Percentiles rank a stretch among this genome's conserved stretches.
phyloP scores from a whole-genome alignment of 2,888 invertebrate genomes.

The Limnephilus marmoratus region DNA sequence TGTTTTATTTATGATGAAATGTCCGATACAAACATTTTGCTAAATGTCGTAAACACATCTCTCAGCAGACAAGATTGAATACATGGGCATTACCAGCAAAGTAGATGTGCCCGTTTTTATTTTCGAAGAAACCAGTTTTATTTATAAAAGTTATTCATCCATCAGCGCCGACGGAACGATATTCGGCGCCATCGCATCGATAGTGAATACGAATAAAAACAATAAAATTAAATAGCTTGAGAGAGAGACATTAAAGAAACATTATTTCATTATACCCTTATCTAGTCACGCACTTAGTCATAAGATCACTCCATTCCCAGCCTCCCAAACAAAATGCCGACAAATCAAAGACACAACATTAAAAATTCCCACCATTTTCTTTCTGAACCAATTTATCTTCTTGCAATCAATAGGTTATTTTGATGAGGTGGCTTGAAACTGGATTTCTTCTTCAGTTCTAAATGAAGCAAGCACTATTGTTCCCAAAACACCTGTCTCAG shows the following conservation, averaged over 20 bases:
- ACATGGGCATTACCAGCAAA: neutral
- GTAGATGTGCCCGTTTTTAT: neutral
- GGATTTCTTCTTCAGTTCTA: neutral
- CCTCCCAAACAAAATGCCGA: constrained; percentile 3
- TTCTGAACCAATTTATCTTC: neutral
- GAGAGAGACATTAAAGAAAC: constrained; percentile 59
- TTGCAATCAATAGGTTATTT: neutral
- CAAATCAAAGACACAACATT: neutral
- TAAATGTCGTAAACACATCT: neutral
- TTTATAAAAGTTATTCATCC: constrained; percentile 16
- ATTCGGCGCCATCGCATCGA: constrained; percentile 53
- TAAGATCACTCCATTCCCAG: constrained; percentile 39
- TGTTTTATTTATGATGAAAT: no score
- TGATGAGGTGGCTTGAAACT: neutral
- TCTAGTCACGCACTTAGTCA: constrained; percentile 62
- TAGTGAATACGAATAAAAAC: constrained; percentile 39
- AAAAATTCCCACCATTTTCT: neutral
- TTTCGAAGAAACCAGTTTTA: neutral
- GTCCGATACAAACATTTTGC: neutral
- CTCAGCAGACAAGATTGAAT: neutral
- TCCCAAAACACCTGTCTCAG: constrained; percentile 37
- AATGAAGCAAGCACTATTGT: neutral
- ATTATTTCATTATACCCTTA: constrained; percentile 64
- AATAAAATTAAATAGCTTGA: constrained; percentile 36
- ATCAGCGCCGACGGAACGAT: constrained; percentile 40